Base-by-base conservation (phyloP, 2,797 vertebrate species). In the Hydrocynus forskahlii region DNA sequence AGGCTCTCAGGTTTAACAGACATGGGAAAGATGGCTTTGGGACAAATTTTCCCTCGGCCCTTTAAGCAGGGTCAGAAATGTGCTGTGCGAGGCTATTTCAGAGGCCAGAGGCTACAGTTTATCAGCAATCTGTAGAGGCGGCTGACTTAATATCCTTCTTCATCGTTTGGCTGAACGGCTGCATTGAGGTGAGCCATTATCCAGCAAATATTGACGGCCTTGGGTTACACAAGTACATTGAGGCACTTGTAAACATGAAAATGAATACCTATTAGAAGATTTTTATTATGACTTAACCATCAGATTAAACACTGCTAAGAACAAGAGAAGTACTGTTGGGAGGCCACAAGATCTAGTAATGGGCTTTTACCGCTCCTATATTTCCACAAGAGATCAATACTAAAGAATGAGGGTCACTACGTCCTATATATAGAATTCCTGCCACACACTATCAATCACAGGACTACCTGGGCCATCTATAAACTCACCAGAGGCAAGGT, bases 51-150 rank as follows among this genome's bases (percentile, higher is more conserved):
- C 50, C 12, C 59, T 55, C 45, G 57, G 38, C 60, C 29, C 67
- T 64, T 81, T 16, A 71, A 77, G 63, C 40, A 25, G 67, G 13
- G 35, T 76, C 25, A n/a, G 66, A 76, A 73, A 79, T 69, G 8
- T 80, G 77, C 77, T 85, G 76, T 48, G 40, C 38, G 60, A 74
- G 66, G 60, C 62, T 80, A 50, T 82, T 82, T 67, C 60, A 68
- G 50, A 59, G 62, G 52, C 50, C 71, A 73, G 52, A 63, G 54
- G 43, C 71, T 80, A 55, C 52, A 19, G 48, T 67, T 38, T 79
- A 67, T 73, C 57, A 45, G 78, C 72, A 66, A 45, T 73, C 62
- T 77, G 57, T 59, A 35, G 67, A 85, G 64, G 45, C 62, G 48
- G 23, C 67, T 4, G 60, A 76, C 69, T 82, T 82, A 78, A 78